Base-by-base conservation (phyloP, 1,140 invertebrate species). In the Leguminivora glycinivorella region DNA sequence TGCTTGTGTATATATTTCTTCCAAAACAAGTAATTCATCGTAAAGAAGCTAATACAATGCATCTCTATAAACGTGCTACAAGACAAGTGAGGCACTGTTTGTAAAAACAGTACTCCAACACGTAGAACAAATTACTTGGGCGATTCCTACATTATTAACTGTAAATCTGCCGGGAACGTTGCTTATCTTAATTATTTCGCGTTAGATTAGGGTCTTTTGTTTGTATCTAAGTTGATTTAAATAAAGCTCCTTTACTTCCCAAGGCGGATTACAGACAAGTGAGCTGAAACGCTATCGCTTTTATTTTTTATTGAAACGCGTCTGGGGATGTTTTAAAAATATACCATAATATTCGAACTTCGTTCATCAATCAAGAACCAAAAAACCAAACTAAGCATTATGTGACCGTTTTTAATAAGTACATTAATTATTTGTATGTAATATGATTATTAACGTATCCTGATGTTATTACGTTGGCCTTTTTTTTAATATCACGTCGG, bases 171-270 rank as follows among this genome's bases (percentile, higher is more conserved):
- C 26, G 17, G 58, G 26, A 63, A 63, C n/a, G 58, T 34, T 31
- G 58, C 58, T 63, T 63, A 34, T 63, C 58, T 63, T 63, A 63
- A 63, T 63, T 63, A 63, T 63, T 63, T 34, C 58, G 58, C n/a
- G 26, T 63, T 63, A 63, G 29, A 63, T 63, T 63, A 63, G 58
- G 26, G 26, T 29, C 58, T 63, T 63, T 63, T 63, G 58, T 63
- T 63, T 63, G 29, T 29, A 63, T 63, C 26, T 63, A 63, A 63
- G 58, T 63, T 63, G 58, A 63, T 63, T 63, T 63, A 63, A 63
- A 63, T 63, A 63, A 63, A 63, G 58, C 58, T 63, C 26, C 58
- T 34, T 63, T 63, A 29, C 58, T 63, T 63, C 29, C 58, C 25
- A 14, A 17, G 25, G 24, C 26, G 58, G 58, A 63, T 34, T 63